A percentile compares a stretch with the other conserved stretches of the same genome.
These are phyloP conservation scores for Aphelenchoides bicaudatus DNA, from an alignment of 2,888 invertebrate genomes.

Conservation along the genomic window DNA sequence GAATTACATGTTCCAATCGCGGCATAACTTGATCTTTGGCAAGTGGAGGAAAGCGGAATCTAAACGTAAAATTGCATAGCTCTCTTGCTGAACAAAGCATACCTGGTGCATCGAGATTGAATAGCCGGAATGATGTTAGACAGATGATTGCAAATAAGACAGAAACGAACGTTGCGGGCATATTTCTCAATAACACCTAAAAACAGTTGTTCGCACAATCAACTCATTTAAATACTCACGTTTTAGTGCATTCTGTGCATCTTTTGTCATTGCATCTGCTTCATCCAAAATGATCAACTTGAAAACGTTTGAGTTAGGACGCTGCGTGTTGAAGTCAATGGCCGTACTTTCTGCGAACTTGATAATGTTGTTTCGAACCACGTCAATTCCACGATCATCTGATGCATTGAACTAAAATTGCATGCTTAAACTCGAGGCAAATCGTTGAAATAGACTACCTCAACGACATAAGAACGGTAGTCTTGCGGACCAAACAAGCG, in stretches of 20 bases:
- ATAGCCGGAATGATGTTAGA: conserved; percentile 97
- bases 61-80: conserved; percentile 25
- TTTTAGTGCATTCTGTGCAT: conserved; percentile 95
- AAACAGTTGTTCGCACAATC: too few species aligned
- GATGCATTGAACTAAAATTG: conserved; percentile 82
- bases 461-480: conserved; percentile 83
- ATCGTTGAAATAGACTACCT: conserved; percentile 57
- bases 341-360: conserved; percentile 91
- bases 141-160: conserved; percentile 96
- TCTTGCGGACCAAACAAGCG: conserved; percentile 83
- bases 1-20: conserved; percentile 75
- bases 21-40: conserved; percentile 80
- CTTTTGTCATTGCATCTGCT: conserved; percentile 98
- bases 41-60: conserved; percentile 58
- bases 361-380: conserved; percentile 85
- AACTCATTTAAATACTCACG: too few species aligned
- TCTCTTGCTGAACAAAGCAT: too few species aligned
- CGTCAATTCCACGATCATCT: conserved; percentile 92
- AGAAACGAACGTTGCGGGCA: conserved; percentile 95
- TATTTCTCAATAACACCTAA: conserved; percentile 99
- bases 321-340: conserved; percentile 66
- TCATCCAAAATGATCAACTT: conserved; percentile 95
- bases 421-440: background rate
- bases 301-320: conserved; percentile 63
- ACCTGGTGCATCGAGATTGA: conserved; percentile 82